Base-by-base conservation (phyloP, 2,888 invertebrate species). In the Phytoseiulus persimilis region DNA sequence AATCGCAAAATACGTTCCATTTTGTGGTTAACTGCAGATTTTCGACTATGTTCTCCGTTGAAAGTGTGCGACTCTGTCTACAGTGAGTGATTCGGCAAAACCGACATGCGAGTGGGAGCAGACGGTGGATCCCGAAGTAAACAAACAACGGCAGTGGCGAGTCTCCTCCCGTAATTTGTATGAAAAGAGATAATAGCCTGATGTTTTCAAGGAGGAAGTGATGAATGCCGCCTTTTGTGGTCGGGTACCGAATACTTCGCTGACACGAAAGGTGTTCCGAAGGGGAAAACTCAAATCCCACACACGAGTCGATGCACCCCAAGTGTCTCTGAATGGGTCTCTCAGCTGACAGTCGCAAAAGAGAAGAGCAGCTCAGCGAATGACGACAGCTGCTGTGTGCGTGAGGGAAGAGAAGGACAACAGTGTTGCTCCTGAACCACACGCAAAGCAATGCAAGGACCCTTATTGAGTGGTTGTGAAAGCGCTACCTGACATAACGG, bases 81-180 rank as follows among this genome's bases (percentile, higher is more conserved):
- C 65, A 45, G 87, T 87, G 87, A 87, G 87, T 87, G 87, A 87
- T 87, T 87, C 87, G 32, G 87, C 87, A 87, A 87, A 87, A 87
- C 87, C 87, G 31, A 33, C 32, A 32, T 14, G 87, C 87, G n/a
- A 33, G n/a, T 45, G 9, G 6, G 11, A 39, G 32, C 33, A 87
- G 87, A 33, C 45, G 31, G 87, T 39, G 32, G 87, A 33, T 87
- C 87, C 39, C 11, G 32, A 23, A n/a, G 32, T 39, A n/a, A 87
- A 87, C 87, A 87, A 87, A 65, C 65, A 28, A 18, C 65, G 65
- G 1, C 2, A 3, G 2, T 1, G 18, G 65, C 9, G 65, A 65
- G 65, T 11, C 65, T 6, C 5, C 9, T 39, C 9, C 65, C 65
- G 18, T 46, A 6, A 14, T 11, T 46, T n/a, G n/a, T n/a, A n/a